Evolutionary conservation across 2,888 invertebrate genomes (phyloP).

Genomic region (Orchesella flavescens): DNA sequence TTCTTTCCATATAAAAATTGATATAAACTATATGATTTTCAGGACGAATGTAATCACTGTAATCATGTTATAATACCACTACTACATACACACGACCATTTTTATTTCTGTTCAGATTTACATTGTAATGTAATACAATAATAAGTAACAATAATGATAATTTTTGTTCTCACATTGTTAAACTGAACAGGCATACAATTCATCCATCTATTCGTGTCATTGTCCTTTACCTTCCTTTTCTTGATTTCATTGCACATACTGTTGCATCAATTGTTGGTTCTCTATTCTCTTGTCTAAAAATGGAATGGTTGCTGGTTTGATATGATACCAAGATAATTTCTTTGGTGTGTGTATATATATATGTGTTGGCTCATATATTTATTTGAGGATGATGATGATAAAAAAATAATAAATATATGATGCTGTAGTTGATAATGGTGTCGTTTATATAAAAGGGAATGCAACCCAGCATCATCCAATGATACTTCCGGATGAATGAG

Average conservation of each 20-base stretch:
- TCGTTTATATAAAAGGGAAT: neutral
- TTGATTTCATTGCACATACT: slow-evolving; percentile 54
- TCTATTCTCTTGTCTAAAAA: slow-evolving; percentile 47
- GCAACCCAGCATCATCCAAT: neutral
- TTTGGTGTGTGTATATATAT: neutral
- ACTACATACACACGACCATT: slow-evolving; percentile 15
- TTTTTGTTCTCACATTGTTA: slow-evolving; percentile 61
- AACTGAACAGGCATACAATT: slow-evolving; percentile 42
- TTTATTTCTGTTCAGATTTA: slow-evolving; percentile 4
- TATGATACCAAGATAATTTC: slow-evolving; percentile 35
- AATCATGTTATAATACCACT: slow-evolving; percentile 19
- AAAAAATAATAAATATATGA: too few species aligned
- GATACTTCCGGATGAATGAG: slow-evolving; percentile 53
- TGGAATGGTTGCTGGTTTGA: slow-evolving; percentile 45
- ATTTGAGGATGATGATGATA: slow-evolving; percentile 2
- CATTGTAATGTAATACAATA: slow-evolving; percentile 35
- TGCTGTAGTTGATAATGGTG: slow-evolving; percentile 17
- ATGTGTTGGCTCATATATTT: too few species aligned
- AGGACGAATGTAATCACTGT: slow-evolving; percentile 38
- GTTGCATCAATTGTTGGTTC: slow-evolving; percentile 40
- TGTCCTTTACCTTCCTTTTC: slow-evolving; percentile 63
- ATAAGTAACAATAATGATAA: slow-evolving; percentile 36
- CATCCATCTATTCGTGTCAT: slow-evolving; percentile 58
- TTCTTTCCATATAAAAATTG: neutral
- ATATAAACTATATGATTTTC: neutral